phyloP scores from a whole-genome alignment of 2,888 invertebrate species.

The Diachrysia chrysitis region DNA sequence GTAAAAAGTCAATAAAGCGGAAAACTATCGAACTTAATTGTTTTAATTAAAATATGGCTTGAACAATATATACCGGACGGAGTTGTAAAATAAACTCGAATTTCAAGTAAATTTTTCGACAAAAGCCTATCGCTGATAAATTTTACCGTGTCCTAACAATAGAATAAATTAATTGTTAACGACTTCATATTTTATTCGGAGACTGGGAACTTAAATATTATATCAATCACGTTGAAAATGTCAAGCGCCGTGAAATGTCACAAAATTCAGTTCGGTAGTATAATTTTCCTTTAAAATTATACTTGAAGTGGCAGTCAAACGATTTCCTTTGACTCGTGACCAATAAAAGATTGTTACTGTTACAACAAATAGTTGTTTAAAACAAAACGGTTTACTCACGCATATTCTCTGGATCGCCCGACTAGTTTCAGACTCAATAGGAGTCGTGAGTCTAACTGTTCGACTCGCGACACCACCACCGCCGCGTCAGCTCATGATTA shows the following conservation, averaged over 20 bases:
- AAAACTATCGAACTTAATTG: slow-evolving; percentile 83
- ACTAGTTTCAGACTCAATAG: too few relatives aligned
- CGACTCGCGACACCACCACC: too few relatives aligned
- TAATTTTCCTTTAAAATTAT: too few relatives aligned
- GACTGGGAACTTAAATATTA: slow-evolving; percentile 29
- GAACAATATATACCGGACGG: slow-evolving; percentile 32
- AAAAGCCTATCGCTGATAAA: slow-evolving; percentile 39
- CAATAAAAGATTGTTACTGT: neutral
- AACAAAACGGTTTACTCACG: too few relatives aligned
- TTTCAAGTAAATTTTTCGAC: slow-evolving; percentile 40
- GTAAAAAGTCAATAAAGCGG: slow-evolving; percentile 84
- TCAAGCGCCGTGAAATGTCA: slow-evolving; percentile 11
- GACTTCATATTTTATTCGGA: slow-evolving; percentile 41
- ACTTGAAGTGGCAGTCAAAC: neutral
- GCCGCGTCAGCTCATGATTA: too few relatives aligned
- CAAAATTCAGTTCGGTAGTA: slow-evolving; percentile 1
- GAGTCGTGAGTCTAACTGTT: too few relatives aligned
- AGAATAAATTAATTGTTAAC: slow-evolving; percentile 45
- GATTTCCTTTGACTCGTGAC: neutral
- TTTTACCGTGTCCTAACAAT: slow-evolving; percentile 39
- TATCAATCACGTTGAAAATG: slow-evolving; percentile 45
- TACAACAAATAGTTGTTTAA: neutral
- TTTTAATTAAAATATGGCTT: slow-evolving; percentile 81
- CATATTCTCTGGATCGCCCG: too few relatives aligned
- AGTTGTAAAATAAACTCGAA: slow-evolving; percentile 34